Base-by-base conservation (phyloP, 2,113 vertebrate species). In the Chrysochloris asiatica region DNA sequence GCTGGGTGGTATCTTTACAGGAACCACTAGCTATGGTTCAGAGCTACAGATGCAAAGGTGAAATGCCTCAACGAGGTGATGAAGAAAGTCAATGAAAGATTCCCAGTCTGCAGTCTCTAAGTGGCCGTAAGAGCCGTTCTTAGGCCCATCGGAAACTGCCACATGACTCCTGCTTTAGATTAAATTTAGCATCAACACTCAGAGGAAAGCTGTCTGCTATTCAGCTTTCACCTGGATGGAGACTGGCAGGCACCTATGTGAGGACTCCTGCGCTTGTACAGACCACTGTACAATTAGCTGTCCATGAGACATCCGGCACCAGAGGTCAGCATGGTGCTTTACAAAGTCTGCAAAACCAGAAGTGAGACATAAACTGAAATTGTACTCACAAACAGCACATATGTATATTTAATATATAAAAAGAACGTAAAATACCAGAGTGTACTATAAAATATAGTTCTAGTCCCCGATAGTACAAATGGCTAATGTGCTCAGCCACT, bases 321-420 rank as follows among this genome's bases (percentile, higher is more conserved):
- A 61, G 13, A 1, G 73, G 24, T 63, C 43, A 11, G 13, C 19
- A 50, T 0, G 0, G 1, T 3, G 16, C 52, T 38, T 61, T n/a
- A 76, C 22, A 38, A 54, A 63, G 48, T 48, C 17, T 63, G 14
- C 43, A 56, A 22, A 13, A 16, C n/a, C 67, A 69, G 54, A 1
- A 21, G 36, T 3, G 22, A 28, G 2, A 16, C 48, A 78, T 10
- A 8, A 82, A 67, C n/a, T n/a, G 28, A 65, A 47, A 54, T 3
- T 48, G 17, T 11, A 69, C 26, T 17, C 69, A 88, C 4, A 33
- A 56, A 71, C 8, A 50, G 16, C 43, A 36, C 75, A 61, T 47
- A 24, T 33, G 8, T n/a, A n/a, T n/a, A n/a, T n/a, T n/a, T n/a
- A 17, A 83, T 59, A 59, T 59, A 84, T 38, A 47, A 87, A 71